A percentile compares a stretch with the other conserved stretches of the same genome.
phyloP scores from a whole-genome alignment of 2,113 vertebrate species.

The Bungarus multicinctus region DNA sequence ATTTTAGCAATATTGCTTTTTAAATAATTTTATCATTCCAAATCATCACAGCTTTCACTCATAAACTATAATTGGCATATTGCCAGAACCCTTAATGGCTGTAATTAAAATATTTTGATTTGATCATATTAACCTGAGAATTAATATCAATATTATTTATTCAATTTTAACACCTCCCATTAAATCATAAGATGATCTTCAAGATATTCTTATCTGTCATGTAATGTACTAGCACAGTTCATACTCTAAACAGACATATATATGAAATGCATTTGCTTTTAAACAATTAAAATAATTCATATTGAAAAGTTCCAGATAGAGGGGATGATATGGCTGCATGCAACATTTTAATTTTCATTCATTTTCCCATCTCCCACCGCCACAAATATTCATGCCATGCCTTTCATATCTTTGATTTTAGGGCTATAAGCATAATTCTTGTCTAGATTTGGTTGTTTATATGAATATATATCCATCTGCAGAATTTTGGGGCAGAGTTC shows the following conservation, averaged over 20 bases:
- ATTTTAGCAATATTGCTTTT: background rate
- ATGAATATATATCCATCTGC: background rate
- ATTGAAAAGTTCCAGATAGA: background rate
- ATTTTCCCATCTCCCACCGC: background rate
- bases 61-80: background rate
- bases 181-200: background rate
- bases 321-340: no score
- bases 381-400: background rate
- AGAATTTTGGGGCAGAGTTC: background rate
- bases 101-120: background rate
- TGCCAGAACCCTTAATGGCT: background rate
- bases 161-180: slow-evolving; percentile 22
- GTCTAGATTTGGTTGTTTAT: background rate
- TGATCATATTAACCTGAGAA: background rate
- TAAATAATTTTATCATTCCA: background rate
- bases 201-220: background rate
- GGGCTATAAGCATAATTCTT: background rate
- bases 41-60: background rate
- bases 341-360: background rate
- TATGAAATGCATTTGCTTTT: slow-evolving; percentile 9
- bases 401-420: background rate
- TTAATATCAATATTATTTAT: background rate
- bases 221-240: background rate
- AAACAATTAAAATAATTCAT: slow-evolving; percentile 11
- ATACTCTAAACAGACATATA: background rate